A percentile compares a stretch with the other conserved stretches of the same genome.
Conservation (phyloP, 2,113 vertebrate species). For the Oryzias celebensis region DNA sequence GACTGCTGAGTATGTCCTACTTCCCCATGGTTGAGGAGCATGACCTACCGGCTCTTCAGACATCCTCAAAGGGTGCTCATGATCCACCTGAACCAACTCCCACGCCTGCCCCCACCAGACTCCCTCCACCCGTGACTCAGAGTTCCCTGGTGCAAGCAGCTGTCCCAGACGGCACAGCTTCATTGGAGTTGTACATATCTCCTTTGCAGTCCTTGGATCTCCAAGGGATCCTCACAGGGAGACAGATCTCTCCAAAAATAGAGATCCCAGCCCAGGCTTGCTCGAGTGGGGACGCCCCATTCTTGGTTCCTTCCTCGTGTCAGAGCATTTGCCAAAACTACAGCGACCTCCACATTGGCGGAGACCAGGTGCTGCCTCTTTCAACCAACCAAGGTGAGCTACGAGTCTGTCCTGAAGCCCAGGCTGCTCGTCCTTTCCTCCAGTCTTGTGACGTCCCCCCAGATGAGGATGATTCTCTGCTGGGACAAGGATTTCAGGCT, state of each 20-base stretch:
- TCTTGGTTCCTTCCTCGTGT: conserved; percentile 90
- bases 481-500: conserved; percentile 18
- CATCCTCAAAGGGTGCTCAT: conserved; percentile 1
- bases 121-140: conserved; percentile 28
- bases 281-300: conserved; percentile 76
- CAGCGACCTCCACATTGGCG: conserved; percentile 91
- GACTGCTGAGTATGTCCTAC: conserved; percentile 81
- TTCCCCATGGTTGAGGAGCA: no score
- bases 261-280: conserved; percentile 66
- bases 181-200: conserved; percentile 21
- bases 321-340: conserved; percentile 95
- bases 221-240: conserved; percentile 13
- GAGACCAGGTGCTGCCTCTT: conserved; percentile 89
- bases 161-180: conserved; percentile 36
- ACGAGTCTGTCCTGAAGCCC: conserved; percentile 68
- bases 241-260: conserved; percentile 66
- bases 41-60: conserved; percentile 4
- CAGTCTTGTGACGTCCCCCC: conserved; percentile 88
- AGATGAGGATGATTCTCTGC: conserved; percentile 72
- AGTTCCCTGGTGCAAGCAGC: conserved; percentile 61
- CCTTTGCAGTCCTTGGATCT: conserved; percentile 29
- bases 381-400: conserved; percentile 76
- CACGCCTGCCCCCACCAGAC: conserved; percentile 29
- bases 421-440: conserved; percentile 82
- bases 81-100: conserved; percentile 54